Conservation (phyloP, 2,113 vertebrate genomes). For the Strix uralensis region DNA sequence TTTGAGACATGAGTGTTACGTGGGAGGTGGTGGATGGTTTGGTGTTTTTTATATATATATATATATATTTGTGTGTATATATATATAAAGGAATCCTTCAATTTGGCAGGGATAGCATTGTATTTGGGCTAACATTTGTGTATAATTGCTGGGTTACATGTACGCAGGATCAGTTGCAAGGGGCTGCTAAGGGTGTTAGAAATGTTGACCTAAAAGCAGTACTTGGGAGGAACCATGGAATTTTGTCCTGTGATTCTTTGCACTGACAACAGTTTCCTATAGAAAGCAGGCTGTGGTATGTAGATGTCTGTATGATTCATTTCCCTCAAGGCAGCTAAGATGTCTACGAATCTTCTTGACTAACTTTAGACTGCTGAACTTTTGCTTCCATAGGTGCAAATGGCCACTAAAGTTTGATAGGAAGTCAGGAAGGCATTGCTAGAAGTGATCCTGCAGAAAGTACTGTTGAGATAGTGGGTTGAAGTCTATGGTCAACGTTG, state of each 20-base stretch:
- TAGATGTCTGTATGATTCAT: background rate
- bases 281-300: background rate
- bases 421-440: background rate
- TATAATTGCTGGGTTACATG: background rate
- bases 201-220: background rate
- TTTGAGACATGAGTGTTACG: background rate
- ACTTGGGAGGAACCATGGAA: fast-evolving
- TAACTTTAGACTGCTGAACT: background rate
- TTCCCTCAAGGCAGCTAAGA: background rate
- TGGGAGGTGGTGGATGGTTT: background rate
- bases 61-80: too few relatives aligned
- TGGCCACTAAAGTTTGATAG: fast-evolving
- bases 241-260: background rate
- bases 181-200: background rate
- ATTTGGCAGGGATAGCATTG: background rate
- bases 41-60: too few relatives aligned
- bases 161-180: background rate
- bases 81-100: background rate
- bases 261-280: background rate
- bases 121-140: background rate
- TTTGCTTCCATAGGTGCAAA: fast-evolving
- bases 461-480: background rate
- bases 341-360: background rate
- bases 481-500: background rate
- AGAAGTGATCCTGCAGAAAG: background rate